Percentiles rank a stretch among this genome's conserved stretches.
These are phyloP conservation scores for Ceyx margarethae DNA, from an alignment of 2,113 vertebrate genomes.

Conservation along the genomic window DNA sequence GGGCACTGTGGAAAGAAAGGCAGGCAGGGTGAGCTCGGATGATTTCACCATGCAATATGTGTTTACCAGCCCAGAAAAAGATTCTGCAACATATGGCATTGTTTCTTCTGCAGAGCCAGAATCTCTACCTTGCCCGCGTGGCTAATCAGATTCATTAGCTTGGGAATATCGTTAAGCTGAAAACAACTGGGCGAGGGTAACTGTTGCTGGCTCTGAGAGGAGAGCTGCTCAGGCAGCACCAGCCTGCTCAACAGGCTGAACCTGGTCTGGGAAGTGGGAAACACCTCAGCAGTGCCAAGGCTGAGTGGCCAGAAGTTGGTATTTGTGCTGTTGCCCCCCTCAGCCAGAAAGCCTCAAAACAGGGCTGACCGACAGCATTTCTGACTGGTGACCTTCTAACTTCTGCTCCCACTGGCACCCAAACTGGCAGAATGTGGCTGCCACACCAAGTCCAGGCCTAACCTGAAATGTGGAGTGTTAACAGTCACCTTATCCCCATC, in stretches of 20 bases:
- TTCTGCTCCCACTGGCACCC: not conserved
- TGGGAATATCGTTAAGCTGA: not conserved
- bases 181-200: not conserved
- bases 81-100: conserved; percentile 22
- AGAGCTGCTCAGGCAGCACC: not conserved
- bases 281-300: not conserved
- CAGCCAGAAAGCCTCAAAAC: not conserved
- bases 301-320: not conserved
- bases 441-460: not conserved
- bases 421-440: not conserved
- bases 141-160: not conserved
- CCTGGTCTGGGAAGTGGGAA: not conserved
- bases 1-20: conserved; percentile 81
- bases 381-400: fast-evolving
- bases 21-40: not conserved
- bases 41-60: not conserved
- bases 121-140: not conserved
- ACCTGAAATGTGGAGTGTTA: not conserved
- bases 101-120: not conserved
- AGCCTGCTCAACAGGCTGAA: not conserved
- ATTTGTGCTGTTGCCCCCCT: not conserved
- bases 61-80: not conserved
- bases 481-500: conserved; percentile 53
- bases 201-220: not conserved
- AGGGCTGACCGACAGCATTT: not conserved